These are phyloP conservation scores for Ptychadena robeensis DNA, from an alignment of 2,797 vertebrate genomes.

Conservation along the genomic window DNA sequence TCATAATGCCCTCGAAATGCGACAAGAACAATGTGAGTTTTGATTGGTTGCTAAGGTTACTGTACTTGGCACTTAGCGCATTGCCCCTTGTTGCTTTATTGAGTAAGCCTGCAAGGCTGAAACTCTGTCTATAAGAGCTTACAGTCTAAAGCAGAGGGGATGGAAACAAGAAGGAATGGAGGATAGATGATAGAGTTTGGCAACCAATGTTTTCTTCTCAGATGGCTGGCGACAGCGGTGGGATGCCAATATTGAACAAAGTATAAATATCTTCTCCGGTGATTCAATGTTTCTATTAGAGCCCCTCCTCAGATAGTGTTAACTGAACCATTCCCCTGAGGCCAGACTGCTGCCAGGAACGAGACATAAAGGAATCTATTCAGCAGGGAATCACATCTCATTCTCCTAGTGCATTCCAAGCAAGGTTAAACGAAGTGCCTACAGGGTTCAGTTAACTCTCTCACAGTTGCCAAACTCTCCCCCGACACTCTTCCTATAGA, in stretches of 20 bases:
- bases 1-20: no score
- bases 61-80: no score
- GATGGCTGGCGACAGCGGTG: background rate
- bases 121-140: no score
- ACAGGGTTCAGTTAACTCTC: slow-evolving; percentile 41
- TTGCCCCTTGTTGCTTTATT: no score
- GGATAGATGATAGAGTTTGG: background rate
- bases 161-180: background rate
- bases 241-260: background rate
- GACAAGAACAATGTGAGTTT: no score
- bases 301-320: slow-evolving; percentile 42
- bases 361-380: slow-evolving; percentile 62
- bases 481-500: slow-evolving; percentile 1
- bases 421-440: slow-evolving; percentile 53
- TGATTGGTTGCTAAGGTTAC: no score
- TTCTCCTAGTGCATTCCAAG: slow-evolving; percentile 57
- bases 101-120: background rate
- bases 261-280: slow-evolving; percentile 35
- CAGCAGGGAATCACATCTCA: slow-evolving; percentile 56
- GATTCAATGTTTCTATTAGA: slow-evolving; percentile 41
- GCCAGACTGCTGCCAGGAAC: slow-evolving; percentile 53
- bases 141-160: background rate
- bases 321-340: slow-evolving; percentile 59
- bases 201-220: background rate
- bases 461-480: background rate